Base-by-base conservation (phyloP, 2,888 invertebrate genomes). In the Calameuta filiformis region DNA sequence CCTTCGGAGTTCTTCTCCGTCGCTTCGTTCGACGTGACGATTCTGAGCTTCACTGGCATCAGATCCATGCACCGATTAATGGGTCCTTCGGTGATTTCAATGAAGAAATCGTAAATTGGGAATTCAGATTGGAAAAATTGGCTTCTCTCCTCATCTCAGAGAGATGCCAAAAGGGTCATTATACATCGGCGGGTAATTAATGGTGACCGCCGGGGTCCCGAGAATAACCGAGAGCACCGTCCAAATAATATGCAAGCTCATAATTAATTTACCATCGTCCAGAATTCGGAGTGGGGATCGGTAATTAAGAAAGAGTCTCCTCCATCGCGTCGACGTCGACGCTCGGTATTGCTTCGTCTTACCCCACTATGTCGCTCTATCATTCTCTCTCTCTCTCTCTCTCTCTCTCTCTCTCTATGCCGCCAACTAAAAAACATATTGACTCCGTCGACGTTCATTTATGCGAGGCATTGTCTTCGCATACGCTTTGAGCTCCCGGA, bases 171-270 rank as follows among this genome's bases (percentile, higher is more conserved):
- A 78, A 83, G 83, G 77, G 81, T 88, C 86, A 82, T 88, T 86
- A 85, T 85, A 85, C 84, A 83, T 84, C 82, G 85, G 76, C 80
- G 79, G 84, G 83, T 86, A 88, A 87, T 88, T 88, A 87, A 87
- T 85, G 87, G 83, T 83, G 83, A 83, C 80, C 85, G 87, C 75
- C 82, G 79, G 79, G 76, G 77, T 75, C 78, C 73, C 81, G 77
- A 79, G 76, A 73, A 76, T 56, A 75, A 73, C 35, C 37, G 78
- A 37, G 71, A 69, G 76, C 76, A 79, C 76, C 84, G 83, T 83
- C 82, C 86, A 83, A 88, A 88, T 87, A 87, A 87, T 86, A 83
- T 85, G 87, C 86, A 86, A 85, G 84, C 84, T 87, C 87, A 82
- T 89, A 87, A 87, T 87, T 86, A 86, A 89, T 89, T 87, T 83